Percentiles rank a stretch among this genome's conserved stretches.
phyloP scores from a whole-genome alignment of 2,888 invertebrate species.

The Cryptus viduatorius region DNA sequence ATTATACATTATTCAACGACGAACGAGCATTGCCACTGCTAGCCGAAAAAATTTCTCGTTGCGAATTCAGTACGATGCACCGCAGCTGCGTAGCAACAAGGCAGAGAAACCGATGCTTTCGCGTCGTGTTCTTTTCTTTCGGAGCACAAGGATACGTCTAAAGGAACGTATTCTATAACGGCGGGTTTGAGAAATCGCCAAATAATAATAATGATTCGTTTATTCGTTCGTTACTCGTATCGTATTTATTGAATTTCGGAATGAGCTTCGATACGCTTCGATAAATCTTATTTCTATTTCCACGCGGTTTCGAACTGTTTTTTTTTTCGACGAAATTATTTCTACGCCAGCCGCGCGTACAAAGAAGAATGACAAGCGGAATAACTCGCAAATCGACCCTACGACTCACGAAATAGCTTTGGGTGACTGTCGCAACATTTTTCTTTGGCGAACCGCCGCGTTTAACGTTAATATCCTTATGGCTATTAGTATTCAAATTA shows the following conservation, averaged over 20 bases:
- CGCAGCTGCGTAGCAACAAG: conserved; percentile 80
- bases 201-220: not conserved
- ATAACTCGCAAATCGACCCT: conserved; percentile 30
- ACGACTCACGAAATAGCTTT: not conserved
- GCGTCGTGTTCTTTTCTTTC: not conserved
- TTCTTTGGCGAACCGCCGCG: conserved; percentile 39
- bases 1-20: conserved; percentile 71
- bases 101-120: conserved; percentile 44
- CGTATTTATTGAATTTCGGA: conserved; percentile 24
- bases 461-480: conserved; percentile 33
- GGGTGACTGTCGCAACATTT: conserved; percentile 46
- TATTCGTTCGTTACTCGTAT: not conserved
- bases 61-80: conserved; percentile 82
- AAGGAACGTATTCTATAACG: not conserved
- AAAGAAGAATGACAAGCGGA: conserved; percentile 9
- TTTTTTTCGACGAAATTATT: conserved; percentile 25
- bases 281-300: conserved; percentile 48
- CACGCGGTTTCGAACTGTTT: conserved; percentile 17
- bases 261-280: not conserved
- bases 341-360: conserved; percentile 6
- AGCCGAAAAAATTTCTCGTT: conserved; percentile 76
- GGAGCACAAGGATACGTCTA: not conserved
- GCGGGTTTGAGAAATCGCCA: too few species aligned
- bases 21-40: conserved; percentile 29
- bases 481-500: conserved; percentile 67